Percentiles rank a stretch among this genome's conserved stretches.
These are phyloP conservation scores for Cacoxenus indagator DNA, from an alignment of 2,888 invertebrate species.

Conservation along the genomic window DNA sequence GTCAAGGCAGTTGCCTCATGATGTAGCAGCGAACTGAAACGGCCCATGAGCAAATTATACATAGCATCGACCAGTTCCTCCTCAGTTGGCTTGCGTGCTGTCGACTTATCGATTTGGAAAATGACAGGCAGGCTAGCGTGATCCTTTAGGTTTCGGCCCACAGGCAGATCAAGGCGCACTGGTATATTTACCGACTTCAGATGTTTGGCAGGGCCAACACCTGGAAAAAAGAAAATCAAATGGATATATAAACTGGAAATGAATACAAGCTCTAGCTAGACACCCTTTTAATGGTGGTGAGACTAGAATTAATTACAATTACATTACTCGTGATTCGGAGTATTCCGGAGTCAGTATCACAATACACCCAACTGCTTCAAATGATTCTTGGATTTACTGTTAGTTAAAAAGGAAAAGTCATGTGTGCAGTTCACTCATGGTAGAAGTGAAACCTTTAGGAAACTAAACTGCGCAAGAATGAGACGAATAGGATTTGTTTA, in stretches of 20 bases:
- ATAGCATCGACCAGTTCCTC: conserved; percentile 68
- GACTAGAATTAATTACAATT: no score
- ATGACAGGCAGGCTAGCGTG: conserved; percentile 77
- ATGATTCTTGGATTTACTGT: no score
- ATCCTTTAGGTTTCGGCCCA: conserved; percentile 85
- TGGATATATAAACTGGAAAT: not conserved
- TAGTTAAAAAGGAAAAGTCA: no score
- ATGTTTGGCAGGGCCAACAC: conserved; percentile 66
- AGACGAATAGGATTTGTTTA: no score
- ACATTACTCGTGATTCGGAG: no score
- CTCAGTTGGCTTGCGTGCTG: conserved; percentile 66
- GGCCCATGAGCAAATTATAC: conserved; percentile 72
- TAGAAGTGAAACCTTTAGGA: no score
- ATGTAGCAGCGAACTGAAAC: conserved; percentile 72
- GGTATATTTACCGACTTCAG: conserved; percentile 58
- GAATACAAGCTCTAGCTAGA: no score
- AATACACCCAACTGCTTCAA: no score
- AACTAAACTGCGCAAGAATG: no score
- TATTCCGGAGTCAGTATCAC: no score
- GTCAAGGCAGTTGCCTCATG: conserved; percentile 72
- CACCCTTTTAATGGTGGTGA: no score
- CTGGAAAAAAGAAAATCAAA: conserved; percentile 34
- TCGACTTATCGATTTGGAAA: conserved; percentile 71
- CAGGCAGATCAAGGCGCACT: conserved; percentile 68
- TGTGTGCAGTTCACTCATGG: no score